These are phyloP conservation scores for Uropetala carovei DNA, from an alignment of 2,888 invertebrate genomes.

Conservation along the genomic window DNA sequence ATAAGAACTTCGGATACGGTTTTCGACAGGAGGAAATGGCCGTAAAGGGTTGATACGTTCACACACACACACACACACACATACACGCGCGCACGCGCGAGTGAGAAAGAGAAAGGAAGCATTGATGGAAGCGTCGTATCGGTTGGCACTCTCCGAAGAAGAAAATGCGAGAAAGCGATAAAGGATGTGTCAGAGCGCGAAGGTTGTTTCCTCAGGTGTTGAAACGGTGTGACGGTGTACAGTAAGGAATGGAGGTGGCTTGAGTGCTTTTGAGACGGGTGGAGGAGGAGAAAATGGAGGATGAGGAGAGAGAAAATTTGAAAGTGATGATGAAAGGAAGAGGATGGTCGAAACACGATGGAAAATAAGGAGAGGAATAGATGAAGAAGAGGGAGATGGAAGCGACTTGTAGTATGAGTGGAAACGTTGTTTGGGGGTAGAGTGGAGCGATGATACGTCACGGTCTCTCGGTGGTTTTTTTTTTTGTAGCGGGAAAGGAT, in stretches of 20 bases:
- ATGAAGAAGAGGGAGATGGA: not conserved
- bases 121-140: not conserved
- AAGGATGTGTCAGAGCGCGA: not conserved
- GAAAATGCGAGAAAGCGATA: not conserved
- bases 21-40: not conserved
- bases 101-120: not conserved
- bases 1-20: not conserved
- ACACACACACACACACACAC: no score
- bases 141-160: slow-evolving; percentile 26
- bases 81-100: no score
- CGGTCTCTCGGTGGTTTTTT: not conserved
- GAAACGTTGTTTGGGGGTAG: not conserved
- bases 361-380: not conserved
- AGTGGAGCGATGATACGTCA: not conserved
- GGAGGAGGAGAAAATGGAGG: not conserved
- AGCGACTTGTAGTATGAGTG: not conserved
- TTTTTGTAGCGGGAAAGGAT: slow-evolving; percentile 17
- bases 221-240: not conserved
- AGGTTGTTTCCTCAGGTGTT: not conserved
- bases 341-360: not conserved
- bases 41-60: not conserved
- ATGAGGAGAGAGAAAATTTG: not conserved
- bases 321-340: not conserved
- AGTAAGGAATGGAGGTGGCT: not conserved
- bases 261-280: not conserved